Evolutionary conservation across 2,797 vertebrate species (phyloP).

Genomic region (Hoplostethus mediterraneus): DNA sequence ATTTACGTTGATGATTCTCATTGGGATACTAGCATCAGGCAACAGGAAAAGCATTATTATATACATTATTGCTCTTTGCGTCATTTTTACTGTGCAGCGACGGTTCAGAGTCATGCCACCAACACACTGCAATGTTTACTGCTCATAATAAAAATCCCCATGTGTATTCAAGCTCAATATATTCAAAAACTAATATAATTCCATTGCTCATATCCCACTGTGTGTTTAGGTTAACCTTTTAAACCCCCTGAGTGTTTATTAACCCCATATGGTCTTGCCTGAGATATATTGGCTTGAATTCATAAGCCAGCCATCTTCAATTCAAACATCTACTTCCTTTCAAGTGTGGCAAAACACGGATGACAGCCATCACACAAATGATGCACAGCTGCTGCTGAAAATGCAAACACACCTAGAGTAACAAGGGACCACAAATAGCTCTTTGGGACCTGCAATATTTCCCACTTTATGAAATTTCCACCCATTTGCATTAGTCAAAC

Average conservation of each 20-base stretch:
- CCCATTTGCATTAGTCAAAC: slow-evolving; percentile 67
- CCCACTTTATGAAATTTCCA: slow-evolving; percentile 65
- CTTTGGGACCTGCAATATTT: slow-evolving; percentile 63
- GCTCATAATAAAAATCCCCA: slow-evolving; percentile 45
- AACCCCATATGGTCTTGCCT: slow-evolving; percentile 55
- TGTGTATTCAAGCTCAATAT: slow-evolving; percentile 53
- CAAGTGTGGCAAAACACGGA: slow-evolving; percentile 34
- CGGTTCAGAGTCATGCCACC: slow-evolving; percentile 17
- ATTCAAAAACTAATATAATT: slow-evolving; percentile 66
- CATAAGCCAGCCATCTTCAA: slow-evolving; percentile 60
- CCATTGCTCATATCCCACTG: slow-evolving; percentile 58
- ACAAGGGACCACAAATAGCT: slow-evolving; percentile 59
- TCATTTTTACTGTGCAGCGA: slow-evolving; percentile 12
- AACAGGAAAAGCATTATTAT: neutral
- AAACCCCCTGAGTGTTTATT: slow-evolving; percentile 60
- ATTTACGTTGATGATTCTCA: neutral
- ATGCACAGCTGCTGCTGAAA: slow-evolving; percentile 45
- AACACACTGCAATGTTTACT: slow-evolving; percentile 43
- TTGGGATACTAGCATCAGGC: neutral
- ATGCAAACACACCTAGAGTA: slow-evolving; percentile 45
- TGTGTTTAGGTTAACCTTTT: slow-evolving; percentile 60
- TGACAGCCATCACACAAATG: slow-evolving; percentile 65
- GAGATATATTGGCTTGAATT: slow-evolving; percentile 61
- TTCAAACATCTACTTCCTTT: slow-evolving; percentile 63
- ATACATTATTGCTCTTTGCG: slow-evolving; percentile 3